phyloP scores from a whole-genome alignment of 2,113 vertebrate species.

The Gymnogyps californianus region DNA sequence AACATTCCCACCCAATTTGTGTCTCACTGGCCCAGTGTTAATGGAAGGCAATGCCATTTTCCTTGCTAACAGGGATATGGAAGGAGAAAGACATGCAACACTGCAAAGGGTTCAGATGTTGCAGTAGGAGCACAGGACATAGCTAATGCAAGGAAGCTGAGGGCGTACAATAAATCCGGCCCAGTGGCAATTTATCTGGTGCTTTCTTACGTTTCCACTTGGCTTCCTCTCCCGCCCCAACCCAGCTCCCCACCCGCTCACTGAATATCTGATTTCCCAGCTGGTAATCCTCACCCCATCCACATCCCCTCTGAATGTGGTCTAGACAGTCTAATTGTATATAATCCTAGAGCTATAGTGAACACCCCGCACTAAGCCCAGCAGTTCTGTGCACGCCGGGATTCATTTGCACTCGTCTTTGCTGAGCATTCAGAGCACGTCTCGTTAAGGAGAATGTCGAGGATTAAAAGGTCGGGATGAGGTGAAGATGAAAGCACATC shows the following conservation, averaged over 20 bases:
- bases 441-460: fast-evolving
- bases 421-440: neutral
- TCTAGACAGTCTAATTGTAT: slow-evolving; percentile 23
- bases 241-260: neutral
- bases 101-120: neutral
- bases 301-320: neutral
- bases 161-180: fast-evolving
- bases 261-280: slow-evolving; percentile 9
- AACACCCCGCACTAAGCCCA: neutral
- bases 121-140: neutral
- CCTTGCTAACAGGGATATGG: neutral
- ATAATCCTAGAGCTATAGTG: neutral
- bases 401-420: neutral
- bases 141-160: neutral
- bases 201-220: neutral
- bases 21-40: neutral
- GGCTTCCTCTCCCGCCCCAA: neutral
- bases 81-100: neutral
- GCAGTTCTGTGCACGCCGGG: fast-evolving
- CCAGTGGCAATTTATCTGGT: neutral
- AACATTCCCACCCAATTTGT: neutral
- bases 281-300: neutral
- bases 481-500: neutral
- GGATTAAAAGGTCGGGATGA: neutral
- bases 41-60: neutral